Evolutionary conservation across 2,888 invertebrate species (phyloP).

Genomic region (Shargacucullia verbasci): DNA sequence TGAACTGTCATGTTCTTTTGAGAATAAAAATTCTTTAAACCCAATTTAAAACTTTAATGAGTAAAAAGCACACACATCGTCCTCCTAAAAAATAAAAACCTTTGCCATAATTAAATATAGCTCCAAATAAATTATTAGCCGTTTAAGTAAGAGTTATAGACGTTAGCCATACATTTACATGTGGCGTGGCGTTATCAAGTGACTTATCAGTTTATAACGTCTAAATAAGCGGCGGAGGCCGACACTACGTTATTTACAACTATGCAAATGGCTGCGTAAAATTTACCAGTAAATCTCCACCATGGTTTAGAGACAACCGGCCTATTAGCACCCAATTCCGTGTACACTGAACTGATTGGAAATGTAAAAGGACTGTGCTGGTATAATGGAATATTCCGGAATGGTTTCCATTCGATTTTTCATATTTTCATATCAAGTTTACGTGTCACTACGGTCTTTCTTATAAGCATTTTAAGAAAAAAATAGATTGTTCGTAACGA

Average conservation of each 20-base stretch:
- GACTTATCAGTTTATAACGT: constrained; percentile 81
- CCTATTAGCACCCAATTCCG: constrained; percentile 65
- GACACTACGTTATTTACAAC: constrained; percentile 78
- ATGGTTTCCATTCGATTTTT: constrained; percentile 44
- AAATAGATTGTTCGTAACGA: neutral
- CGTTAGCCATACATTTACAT: constrained; percentile 72
- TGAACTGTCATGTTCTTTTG: no score
- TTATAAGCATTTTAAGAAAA: constrained; percentile 1
- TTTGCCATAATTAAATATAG: constrained; percentile 38
- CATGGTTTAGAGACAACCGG: constrained; percentile 67
- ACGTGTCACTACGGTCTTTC: constrained; percentile 4
- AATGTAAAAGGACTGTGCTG: constrained; percentile 46
- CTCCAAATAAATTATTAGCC: constrained; percentile 48
- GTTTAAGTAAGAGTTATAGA: constrained; percentile 64
- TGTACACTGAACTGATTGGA: constrained; percentile 52
- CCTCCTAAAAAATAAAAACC: constrained; percentile 3
- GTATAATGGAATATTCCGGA: constrained; percentile 42
- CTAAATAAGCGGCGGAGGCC: constrained; percentile 78
- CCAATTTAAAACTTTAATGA: neutral
- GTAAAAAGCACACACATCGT: constrained; percentile 3
- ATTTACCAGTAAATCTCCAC: constrained; percentile 74
- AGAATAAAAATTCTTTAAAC: no score
- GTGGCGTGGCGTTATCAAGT: constrained; percentile 75
- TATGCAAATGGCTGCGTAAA: constrained; percentile 77
- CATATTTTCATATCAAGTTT: constrained; percentile 24